phyloP scores from a whole-genome alignment of 92 coral and sea anemone species.

The Parazoanthus atlanticus region DNA sequence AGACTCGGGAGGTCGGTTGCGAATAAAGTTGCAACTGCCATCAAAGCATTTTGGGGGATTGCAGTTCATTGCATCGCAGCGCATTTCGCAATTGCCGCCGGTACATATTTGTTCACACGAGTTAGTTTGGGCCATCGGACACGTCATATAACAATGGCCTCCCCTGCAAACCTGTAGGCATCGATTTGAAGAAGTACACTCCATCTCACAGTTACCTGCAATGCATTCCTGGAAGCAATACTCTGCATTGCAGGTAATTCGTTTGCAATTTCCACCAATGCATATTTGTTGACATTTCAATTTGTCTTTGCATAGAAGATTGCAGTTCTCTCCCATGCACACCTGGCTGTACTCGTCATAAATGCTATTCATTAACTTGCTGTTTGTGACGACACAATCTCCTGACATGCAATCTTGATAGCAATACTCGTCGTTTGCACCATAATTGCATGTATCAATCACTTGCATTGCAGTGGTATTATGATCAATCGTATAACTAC shows the following conservation, averaged over 20 bases:
- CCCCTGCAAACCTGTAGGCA: constrained; percentile 87
- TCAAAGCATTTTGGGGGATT: constrained; percentile 74
- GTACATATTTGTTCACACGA: constrained; percentile 74
- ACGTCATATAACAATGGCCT: constrained; percentile 79
- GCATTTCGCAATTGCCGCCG: constrained; percentile 74
- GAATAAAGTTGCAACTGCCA: constrained; percentile 69
- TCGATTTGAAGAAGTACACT: constrained; percentile 63
- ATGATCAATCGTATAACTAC: constrained; percentile 25
- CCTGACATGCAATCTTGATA: constrained; percentile 80
- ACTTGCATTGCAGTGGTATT: constrained; percentile 25
- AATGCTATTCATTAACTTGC: constrained; percentile 24
- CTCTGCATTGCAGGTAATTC: constrained; percentile 74
- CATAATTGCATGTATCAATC: constrained; percentile 54
- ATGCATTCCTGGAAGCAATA: constrained; percentile 85
- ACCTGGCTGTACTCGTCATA: constrained; percentile 64
- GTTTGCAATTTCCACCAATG: constrained; percentile 74
- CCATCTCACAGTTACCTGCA: constrained; percentile 83
- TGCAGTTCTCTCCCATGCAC: constrained; percentile 84
- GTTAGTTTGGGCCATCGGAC: constrained; percentile 59
- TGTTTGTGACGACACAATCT: constrained; percentile 58
- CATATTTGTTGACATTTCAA: constrained; percentile 81
- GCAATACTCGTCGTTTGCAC: constrained; percentile 51
- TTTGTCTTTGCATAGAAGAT: constrained; percentile 66
- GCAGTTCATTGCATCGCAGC: constrained; percentile 80
- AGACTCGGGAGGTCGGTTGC: constrained; percentile 71